A percentile compares a stretch with the other conserved stretches of the same genome.
Conservation (phyloP, 2,888 invertebrate genomes). For the Harpalus rubripes region DNA sequence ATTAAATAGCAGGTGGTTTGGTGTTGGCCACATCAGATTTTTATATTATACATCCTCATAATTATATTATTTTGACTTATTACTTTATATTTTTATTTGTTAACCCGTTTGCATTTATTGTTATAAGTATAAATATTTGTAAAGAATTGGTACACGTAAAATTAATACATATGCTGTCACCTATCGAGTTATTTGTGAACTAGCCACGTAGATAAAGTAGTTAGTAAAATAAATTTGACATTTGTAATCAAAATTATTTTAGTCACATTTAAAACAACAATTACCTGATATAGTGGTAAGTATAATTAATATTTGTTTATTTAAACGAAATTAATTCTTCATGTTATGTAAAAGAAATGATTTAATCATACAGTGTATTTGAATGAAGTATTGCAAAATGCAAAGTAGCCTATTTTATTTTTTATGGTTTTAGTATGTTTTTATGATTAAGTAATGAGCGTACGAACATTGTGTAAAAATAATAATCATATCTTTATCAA, state of each 20-base stretch:
- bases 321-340: background rate
- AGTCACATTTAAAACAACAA: background rate
- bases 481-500: conserved; percentile 8
- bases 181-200: background rate
- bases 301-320: background rate
- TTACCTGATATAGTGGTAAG: background rate
- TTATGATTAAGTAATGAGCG: background rate
- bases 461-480: background rate
- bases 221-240: background rate
- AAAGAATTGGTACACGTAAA: background rate
- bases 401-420: background rate
- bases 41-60: no score
- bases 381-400: background rate
- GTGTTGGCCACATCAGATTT: no score
- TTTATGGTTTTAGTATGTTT: background rate
- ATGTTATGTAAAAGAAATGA: background rate
- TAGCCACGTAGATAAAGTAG: background rate
- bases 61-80: no score
- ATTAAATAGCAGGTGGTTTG: no score
- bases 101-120: no score
- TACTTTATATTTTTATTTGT: no score
- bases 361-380: background rate
- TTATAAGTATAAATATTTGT: no score
- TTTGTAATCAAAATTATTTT: background rate
- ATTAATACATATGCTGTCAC: background rate